Conservation (phyloP, 1,140 invertebrate genomes). For the Aphaenogaster ashmeadi region DNA sequence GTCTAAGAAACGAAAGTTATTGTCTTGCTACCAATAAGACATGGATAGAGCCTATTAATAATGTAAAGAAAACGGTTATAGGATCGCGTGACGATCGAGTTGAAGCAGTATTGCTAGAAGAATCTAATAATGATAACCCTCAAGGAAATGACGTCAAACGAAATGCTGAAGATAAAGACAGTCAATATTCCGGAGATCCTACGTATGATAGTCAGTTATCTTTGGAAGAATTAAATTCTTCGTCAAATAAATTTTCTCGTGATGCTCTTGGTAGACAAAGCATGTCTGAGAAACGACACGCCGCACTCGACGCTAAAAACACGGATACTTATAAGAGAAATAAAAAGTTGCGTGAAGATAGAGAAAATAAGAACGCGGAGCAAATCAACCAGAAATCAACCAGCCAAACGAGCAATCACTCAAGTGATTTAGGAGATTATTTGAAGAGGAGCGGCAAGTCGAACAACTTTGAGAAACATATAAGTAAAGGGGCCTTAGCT, state of each 20-base stretch:
- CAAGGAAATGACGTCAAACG: conserved; percentile 76
- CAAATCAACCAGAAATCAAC: conserved; percentile 70
- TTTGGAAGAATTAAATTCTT: conserved; percentile 90
- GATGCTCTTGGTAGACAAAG: conserved; percentile 98
- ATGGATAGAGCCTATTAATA: conserved; percentile 83
- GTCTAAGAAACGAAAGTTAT: conserved; percentile 94
- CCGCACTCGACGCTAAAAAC: conserved; percentile 96
- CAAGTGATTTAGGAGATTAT: conserved; percentile 60
- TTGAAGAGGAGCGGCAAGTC: conserved; percentile 53
- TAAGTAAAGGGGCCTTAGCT: conserved; percentile 75
- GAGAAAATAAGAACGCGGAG: conserved; percentile 85
- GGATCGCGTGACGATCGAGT: conserved; percentile 77
- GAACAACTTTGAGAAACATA: conserved; percentile 67
- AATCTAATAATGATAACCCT: conserved; percentile 78
- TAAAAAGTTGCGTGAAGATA: conserved; percentile 93
- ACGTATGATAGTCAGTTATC: conserved; percentile 94
- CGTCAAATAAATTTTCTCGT: conserved; percentile 91
- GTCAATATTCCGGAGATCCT: conserved; percentile 88
- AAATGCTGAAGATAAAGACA: conserved; percentile 82
- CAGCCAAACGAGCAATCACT: conserved; percentile 56
- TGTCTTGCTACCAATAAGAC: conserved; percentile 90
- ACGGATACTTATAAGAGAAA: conserved; percentile 98
- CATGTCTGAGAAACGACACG: conserved; percentile 99
- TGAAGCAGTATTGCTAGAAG: conserved; percentile 81
- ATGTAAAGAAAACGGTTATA: conserved; percentile 78